Evolutionary conservation across 2,888 invertebrate species (phyloP).

Genomic region (Fabriciana adippe): DNA sequence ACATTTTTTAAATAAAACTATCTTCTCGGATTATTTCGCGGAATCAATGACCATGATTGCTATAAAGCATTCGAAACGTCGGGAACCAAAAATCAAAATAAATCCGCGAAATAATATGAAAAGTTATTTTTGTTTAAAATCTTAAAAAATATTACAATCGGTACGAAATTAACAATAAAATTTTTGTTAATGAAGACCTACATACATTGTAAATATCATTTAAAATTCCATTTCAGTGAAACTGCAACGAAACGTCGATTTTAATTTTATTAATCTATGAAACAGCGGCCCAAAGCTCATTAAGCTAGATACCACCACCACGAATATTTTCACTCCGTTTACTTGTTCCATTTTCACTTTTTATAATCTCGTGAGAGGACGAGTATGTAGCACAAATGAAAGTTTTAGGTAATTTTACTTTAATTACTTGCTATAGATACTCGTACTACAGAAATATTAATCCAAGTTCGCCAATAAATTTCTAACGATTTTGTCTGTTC

Average conservation of each 20-base stretch:
- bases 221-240: slow-evolving; percentile 21
- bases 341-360: slow-evolving; percentile 6
- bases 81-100: too few relatives aligned
- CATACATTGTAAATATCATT: slow-evolving; percentile 4
- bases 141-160: neutral
- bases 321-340: slow-evolving; percentile 8
- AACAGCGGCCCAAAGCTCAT: slow-evolving; percentile 17
- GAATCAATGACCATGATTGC: too few relatives aligned
- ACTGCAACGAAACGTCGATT: slow-evolving; percentile 9
- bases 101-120: too few relatives aligned
- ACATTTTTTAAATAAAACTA: too few relatives aligned
- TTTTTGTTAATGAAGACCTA: neutral
- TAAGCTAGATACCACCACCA: slow-evolving; percentile 4
- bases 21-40: too few relatives aligned
- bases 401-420: neutral
- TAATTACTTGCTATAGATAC: neutral
- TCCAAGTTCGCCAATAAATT: too few relatives aligned
- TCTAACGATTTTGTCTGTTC: too few relatives aligned
- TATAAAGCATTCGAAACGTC: too few relatives aligned
- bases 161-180: neutral
- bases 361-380: neutral
- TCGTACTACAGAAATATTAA: too few relatives aligned
- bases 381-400: neutral
- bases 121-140: too few relatives aligned
- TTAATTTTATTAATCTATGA: slow-evolving; percentile 21